These are phyloP conservation scores for Drosophila siamana DNA, from an alignment of 2,888 invertebrate genomes.

Conservation along the genomic window DNA sequence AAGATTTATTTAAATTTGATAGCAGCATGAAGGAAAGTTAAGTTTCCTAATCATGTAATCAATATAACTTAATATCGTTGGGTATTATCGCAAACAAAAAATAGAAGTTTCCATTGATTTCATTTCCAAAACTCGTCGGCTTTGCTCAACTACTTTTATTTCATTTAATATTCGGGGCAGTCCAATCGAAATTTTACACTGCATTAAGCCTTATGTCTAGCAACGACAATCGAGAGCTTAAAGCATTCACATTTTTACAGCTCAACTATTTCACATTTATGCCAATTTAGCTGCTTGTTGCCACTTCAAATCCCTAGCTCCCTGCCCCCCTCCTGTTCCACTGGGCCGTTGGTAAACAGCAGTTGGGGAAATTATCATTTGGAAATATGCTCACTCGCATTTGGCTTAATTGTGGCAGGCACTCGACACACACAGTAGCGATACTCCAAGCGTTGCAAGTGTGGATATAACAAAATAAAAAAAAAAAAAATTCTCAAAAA, in stretches of 20 bases:
- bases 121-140: neutral
- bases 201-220: constrained; percentile 6
- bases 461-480: neutral
- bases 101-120: no score
- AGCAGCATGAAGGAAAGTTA: neutral
- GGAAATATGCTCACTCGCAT: constrained; percentile 37
- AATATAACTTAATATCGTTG: neutral
- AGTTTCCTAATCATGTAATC: neutral
- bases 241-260: constrained; percentile 27
- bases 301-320: neutral
- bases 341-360: constrained; percentile 1
- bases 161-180: constrained; percentile 1
- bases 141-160: neutral
- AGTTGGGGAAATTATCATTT: constrained; percentile 19
- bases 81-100: neutral
- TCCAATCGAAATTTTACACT: constrained; percentile 18
- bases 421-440: constrained; percentile 15
- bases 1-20: neutral
- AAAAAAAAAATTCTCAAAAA: constrained; percentile 26
- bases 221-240: neutral
- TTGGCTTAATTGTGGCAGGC: constrained; percentile 64
- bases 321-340: no score
- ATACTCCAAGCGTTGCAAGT: neutral
- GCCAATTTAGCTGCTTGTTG: constrained; percentile 10
- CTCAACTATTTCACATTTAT: constrained; percentile 20